These are phyloP conservation scores for Corythornis madagascariensis DNA, from an alignment of 2,113 vertebrate genomes.

Conservation along the genomic window DNA sequence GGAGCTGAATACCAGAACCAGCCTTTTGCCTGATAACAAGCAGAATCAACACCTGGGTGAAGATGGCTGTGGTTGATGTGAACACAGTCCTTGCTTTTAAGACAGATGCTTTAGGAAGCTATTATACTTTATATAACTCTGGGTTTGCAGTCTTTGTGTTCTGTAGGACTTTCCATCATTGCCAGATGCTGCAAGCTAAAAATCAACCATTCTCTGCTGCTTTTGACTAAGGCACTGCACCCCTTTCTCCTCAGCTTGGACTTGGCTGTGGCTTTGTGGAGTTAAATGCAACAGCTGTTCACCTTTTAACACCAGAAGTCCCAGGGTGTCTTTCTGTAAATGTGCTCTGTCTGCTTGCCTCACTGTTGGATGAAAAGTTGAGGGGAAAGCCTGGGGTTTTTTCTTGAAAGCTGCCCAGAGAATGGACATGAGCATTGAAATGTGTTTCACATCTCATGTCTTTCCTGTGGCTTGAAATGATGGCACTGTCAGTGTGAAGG, in stretches of 20 bases:
- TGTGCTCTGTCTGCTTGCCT: neutral
- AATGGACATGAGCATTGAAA: neutral
- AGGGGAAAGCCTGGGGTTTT: neutral
- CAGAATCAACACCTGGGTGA: neutral
- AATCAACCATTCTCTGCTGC: conserved; percentile 7
- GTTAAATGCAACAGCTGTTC: conserved; percentile 11
- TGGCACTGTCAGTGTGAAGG: neutral
- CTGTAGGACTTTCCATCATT: neutral
- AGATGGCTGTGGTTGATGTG: neutral
- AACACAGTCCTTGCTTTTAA: neutral
- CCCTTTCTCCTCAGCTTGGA: neutral
- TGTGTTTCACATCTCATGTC: rapidly evolving
- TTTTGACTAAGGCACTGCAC: neutral
- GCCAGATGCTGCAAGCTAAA: conserved; percentile 20
- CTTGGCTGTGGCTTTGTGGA: neutral
- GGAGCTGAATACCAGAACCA: neutral
- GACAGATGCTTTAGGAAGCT: neutral
- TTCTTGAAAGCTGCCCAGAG: neutral
- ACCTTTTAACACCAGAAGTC: conserved; percentile 8
- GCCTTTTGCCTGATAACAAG: neutral
- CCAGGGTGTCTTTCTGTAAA: neutral
- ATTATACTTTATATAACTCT: neutral
- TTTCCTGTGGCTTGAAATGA: neutral
- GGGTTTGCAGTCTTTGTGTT: neutral
- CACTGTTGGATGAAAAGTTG: neutral